Evolutionary conservation across 2,113 vertebrate genomes (phyloP).

Genomic region (Platysternon megacephalum): DNA sequence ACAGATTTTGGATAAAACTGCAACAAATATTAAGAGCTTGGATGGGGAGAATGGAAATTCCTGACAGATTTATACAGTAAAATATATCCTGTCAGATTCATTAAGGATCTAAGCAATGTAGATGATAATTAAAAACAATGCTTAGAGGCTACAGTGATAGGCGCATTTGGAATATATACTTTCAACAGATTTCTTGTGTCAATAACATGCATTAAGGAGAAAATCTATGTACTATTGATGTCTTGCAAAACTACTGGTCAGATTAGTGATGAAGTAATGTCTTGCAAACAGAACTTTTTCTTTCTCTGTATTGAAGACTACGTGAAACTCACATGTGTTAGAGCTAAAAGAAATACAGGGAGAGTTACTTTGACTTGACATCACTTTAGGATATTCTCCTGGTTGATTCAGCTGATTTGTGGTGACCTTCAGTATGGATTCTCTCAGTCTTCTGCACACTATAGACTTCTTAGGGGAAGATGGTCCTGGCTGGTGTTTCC

Average conservation of each 20-base stretch:
- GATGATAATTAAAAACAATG: background rate
- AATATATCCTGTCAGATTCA: background rate
- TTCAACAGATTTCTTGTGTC: conserved; percentile 7
- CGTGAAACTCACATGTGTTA: background rate
- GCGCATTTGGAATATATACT: conserved; percentile 31
- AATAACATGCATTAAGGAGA: background rate
- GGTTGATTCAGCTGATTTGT: background rate
- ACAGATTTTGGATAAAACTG: background rate
- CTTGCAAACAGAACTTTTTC: background rate
- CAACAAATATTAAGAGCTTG: background rate
- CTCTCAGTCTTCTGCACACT: background rate
- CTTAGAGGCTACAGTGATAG: conserved; percentile 22
- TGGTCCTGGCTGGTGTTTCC: background rate
- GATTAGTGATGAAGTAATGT: background rate
- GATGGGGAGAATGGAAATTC: background rate
- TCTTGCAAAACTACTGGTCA: conserved; percentile 27
- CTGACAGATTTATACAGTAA: background rate
- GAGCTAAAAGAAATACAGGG: background rate
- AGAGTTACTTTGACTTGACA: background rate
- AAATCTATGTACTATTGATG: conserved; percentile 35
- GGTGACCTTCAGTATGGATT: background rate
- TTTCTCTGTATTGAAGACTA: background rate
- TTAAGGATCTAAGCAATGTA: background rate
- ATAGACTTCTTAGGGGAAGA: background rate
- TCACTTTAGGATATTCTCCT: background rate